Evolutionary conservation across 2,888 invertebrate species (phyloP).

Genomic region (Lydus trimaculatus): DNA sequence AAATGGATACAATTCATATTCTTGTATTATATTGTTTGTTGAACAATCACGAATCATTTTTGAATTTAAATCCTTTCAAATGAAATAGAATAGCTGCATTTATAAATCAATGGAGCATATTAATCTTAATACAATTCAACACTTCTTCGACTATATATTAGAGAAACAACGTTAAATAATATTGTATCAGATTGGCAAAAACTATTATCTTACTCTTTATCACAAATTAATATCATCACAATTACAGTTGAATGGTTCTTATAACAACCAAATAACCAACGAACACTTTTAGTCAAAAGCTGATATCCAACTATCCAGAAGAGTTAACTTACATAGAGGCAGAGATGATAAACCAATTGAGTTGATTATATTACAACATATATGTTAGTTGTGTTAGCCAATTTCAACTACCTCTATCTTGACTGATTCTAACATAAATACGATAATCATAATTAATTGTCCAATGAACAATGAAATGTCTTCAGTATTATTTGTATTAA

Average conservation of each 20-base stretch:
- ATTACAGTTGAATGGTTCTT: slow-evolving; percentile 8
- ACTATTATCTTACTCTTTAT: neutral
- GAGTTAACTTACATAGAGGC: neutral
- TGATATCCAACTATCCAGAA: slow-evolving; percentile 8
- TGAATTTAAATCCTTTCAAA: slow-evolving; percentile 22
- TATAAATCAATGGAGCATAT: slow-evolving; percentile 17
- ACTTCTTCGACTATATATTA: neutral
- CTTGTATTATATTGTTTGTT: too few species aligned
- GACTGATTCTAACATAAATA: neutral
- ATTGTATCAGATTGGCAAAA: neutral
- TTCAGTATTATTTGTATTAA: neutral
- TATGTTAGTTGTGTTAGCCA: neutral
- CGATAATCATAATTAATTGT: neutral
- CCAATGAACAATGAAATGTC: neutral
- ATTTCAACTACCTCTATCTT: neutral
- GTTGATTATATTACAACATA: neutral
- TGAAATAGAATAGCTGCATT: slow-evolving; percentile 14
- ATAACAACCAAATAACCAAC: slow-evolving; percentile 2
- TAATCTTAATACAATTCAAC: slow-evolving; percentile 18
- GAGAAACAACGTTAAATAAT: neutral
- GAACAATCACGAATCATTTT: slow-evolving; percentile 25
- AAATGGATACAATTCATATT: neutral
- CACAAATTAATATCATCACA: slow-evolving; percentile 7
- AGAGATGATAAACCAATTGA: neutral
- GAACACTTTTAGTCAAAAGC: neutral